Conservation (phyloP, 2,797 vertebrate genomes). For the Apogon talboti region DNA sequence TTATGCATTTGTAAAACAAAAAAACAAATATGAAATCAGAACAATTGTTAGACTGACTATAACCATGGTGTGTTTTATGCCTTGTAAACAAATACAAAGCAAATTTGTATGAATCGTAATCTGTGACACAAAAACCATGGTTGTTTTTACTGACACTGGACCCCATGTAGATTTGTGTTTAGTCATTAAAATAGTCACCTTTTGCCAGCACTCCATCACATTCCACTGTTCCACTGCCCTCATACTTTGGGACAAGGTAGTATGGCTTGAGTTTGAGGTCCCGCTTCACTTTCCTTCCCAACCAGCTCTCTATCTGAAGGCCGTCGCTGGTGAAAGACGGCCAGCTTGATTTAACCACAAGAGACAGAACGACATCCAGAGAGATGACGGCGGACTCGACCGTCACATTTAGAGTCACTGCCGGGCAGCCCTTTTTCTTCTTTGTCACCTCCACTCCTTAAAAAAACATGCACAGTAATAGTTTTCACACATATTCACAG, state of each 20-base stretch:
- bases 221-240: constrained; percentile 73
- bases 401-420: constrained; percentile 81
- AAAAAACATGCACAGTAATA: neutral
- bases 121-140: too few relatives aligned
- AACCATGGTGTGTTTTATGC: too few relatives aligned
- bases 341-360: constrained; percentile 82
- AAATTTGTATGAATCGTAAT: too few relatives aligned
- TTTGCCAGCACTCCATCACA: constrained; percentile 60
- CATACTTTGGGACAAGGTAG: constrained; percentile 89
- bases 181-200: constrained; percentile 52
- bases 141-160: too few relatives aligned
- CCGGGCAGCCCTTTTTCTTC: constrained; percentile 84
- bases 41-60: too few relatives aligned
- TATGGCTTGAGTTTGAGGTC: constrained; percentile 16
- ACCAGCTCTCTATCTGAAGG: constrained; percentile 84
- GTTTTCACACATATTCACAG: too few relatives aligned
- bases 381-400: constrained; percentile 72
- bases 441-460: constrained; percentile 66
- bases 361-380: constrained; percentile 87
- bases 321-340: constrained; percentile 75
- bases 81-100: too few relatives aligned
- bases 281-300: constrained; percentile 81
- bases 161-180: neutral
- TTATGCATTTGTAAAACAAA: too few relatives aligned
- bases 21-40: too few relatives aligned